Base-by-base conservation (phyloP, 2,797 vertebrate species). In the Diplodus sargus region DNA sequence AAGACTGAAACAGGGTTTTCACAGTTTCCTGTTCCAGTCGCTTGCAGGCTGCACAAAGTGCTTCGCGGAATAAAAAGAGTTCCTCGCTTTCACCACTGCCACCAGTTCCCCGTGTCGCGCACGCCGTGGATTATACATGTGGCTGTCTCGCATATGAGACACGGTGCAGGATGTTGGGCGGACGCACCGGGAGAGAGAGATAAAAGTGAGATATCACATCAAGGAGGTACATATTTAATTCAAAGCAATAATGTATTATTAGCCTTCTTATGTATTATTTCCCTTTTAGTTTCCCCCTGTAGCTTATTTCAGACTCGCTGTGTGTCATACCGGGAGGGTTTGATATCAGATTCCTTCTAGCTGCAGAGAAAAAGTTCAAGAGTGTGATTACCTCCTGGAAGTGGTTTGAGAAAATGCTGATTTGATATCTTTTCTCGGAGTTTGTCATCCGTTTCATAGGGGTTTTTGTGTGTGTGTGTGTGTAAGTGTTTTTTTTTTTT, bases 151-250 rank as follows among this genome's bases (percentile, higher is more conserved):
- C 72, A 78, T 69, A 77, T 69, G 52, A 76, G 58, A 69, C 70
- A 65, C 18, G 63, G 47, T 79, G 81, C 28, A 59, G 57, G 72
- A 81, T 68, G 74, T 65, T 70, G 78, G n/a, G 65, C 11, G 18
- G 8, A 0, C 34, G 45, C 74, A 58, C 22, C 60, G 30, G 34
- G 58, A 66, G 64, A 74, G 64, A 74, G 57, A 75, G 78, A 84
- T 80, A 74, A 88, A 87, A 87, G 85, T 77, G 76, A 86, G 60
- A 75, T 85, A 78, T 86, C 79, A 76, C 81, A 87, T 85, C 61
- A 72, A 78, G 70, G 79, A 81, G 60, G 87, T 88, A 42, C 63
- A 82, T 85, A 82, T 92, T 82, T 88, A 80, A 88, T 91, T 70
- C 45, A 59, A 83, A 70, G 74, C 71, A 88, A 78, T 84, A 82